A percentile compares a stretch with the other conserved stretches of the same genome.
phyloP scores from a whole-genome alignment of 2,113 vertebrate species.

The Sinosuthora webbiana region DNA sequence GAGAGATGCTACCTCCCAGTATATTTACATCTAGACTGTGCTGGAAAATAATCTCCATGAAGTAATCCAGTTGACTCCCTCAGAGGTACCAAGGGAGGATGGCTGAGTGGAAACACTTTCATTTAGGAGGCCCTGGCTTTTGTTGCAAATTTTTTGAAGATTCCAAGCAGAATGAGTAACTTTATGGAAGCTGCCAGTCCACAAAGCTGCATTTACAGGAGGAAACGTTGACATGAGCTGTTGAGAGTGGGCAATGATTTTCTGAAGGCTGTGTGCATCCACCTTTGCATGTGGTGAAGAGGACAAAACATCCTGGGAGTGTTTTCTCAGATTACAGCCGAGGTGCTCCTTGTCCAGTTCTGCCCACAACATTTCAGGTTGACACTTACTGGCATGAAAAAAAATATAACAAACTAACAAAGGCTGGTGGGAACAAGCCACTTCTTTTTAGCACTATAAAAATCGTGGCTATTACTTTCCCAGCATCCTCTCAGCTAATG shows the following conservation, averaged over 20 bases:
- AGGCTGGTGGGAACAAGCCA: background rate
- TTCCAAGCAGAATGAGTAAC: background rate
- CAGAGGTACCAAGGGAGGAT: background rate
- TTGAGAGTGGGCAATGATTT: background rate
- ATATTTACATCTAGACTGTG: background rate
- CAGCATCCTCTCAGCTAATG: conserved; percentile 31
- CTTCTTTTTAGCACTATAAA: background rate
- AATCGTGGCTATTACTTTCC: background rate
- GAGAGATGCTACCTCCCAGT: background rate
- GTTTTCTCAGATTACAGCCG: background rate
- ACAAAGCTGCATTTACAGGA: background rate
- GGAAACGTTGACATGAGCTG: background rate
- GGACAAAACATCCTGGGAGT: background rate
- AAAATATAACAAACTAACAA: background rate
- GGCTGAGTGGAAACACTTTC: background rate
- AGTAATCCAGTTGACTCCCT: background rate
- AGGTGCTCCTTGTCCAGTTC: background rate
- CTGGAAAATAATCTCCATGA: background rate
- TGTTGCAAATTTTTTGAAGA: background rate
- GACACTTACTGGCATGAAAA: background rate
- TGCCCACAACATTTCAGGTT: background rate
- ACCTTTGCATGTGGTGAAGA: background rate
- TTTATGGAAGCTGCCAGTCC: background rate
- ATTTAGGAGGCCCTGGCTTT: background rate
- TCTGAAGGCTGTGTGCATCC: background rate